A percentile compares a stretch with the other conserved stretches of the same genome.
Conservation (phyloP, 2,113 vertebrate genomes). For the Grammatotria lemairii region DNA sequence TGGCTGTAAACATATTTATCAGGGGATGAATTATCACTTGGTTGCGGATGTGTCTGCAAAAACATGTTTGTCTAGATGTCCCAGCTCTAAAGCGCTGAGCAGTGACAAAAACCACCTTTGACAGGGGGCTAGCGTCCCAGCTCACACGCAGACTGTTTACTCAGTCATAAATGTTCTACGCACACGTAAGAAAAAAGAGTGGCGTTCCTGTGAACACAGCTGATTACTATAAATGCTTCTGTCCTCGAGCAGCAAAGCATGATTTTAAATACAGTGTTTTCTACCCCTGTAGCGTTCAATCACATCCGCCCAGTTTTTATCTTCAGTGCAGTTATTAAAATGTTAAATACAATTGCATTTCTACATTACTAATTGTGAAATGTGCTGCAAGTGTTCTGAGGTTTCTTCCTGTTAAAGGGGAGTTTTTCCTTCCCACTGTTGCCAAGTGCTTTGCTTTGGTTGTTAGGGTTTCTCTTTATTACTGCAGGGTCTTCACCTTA, state of each 20-base stretch:
- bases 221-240: neutral
- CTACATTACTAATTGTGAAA: neutral
- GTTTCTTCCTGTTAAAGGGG: neutral
- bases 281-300: neutral
- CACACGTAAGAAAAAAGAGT: neutral
- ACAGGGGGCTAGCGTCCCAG: neutral
- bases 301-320: rapidly evolving
- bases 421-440: neutral
- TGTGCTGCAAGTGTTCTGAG: neutral
- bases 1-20: constrained; percentile 53
- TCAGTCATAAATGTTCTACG: neutral
- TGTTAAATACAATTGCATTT: neutral
- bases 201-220: neutral
- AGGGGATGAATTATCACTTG: constrained; percentile 22
- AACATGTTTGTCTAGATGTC: constrained; percentile 3
- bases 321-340: neutral
- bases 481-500: neutral
- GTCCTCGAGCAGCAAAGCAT: neutral
- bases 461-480: neutral
- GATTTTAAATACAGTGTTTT: neutral
- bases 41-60: constrained; percentile 12
- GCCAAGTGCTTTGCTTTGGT: neutral
- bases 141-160: neutral
- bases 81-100: neutral
- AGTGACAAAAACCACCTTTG: constrained; percentile 18